phyloP scores from a whole-genome alignment of 2,888 invertebrate genomes.

The Cephonodes hylas region DNA sequence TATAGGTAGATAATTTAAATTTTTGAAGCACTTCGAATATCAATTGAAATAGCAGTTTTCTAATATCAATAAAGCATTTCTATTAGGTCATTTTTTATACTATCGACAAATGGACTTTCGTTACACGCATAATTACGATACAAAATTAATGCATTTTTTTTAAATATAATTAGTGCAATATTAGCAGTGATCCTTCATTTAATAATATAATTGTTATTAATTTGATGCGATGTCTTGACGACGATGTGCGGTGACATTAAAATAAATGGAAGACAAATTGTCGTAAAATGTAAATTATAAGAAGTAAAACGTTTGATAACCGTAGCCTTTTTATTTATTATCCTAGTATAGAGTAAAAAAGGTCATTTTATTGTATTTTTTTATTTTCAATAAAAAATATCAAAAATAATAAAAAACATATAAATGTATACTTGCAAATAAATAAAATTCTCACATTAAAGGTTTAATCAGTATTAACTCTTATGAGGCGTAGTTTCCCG shows the following conservation, averaged over 20 bases:
- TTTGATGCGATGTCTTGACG: constrained; percentile 4
- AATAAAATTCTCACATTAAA: neutral
- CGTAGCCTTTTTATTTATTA: neutral
- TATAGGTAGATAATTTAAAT: too few species aligned
- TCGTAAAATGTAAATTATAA: constrained; percentile 5
- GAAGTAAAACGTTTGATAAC: constrained; percentile 9
- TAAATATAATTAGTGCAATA: constrained; percentile 1
- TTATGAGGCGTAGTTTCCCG: constrained; percentile 83
- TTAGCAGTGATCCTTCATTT: constrained; percentile 3
- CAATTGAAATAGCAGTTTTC: too few species aligned
- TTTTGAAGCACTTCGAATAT: too few species aligned
- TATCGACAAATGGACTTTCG: neutral
- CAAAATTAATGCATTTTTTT: neutral
- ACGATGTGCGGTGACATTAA: neutral
- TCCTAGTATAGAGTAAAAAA: neutral
- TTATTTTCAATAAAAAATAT: neutral
- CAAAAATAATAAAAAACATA: neutral
- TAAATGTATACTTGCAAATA: neutral
- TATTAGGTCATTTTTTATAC: too few species aligned
- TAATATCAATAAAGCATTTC: too few species aligned
- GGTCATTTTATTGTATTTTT: neutral
- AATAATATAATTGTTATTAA: constrained; percentile 6
- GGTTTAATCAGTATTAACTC: constrained; percentile 67
- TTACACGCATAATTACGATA: neutral
- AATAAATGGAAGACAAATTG: constrained; percentile 1